Evolutionary conservation across 37 sponge, comb jelly and placozoan species (phyloP).

Genomic region (Geodia barretti): DNA sequence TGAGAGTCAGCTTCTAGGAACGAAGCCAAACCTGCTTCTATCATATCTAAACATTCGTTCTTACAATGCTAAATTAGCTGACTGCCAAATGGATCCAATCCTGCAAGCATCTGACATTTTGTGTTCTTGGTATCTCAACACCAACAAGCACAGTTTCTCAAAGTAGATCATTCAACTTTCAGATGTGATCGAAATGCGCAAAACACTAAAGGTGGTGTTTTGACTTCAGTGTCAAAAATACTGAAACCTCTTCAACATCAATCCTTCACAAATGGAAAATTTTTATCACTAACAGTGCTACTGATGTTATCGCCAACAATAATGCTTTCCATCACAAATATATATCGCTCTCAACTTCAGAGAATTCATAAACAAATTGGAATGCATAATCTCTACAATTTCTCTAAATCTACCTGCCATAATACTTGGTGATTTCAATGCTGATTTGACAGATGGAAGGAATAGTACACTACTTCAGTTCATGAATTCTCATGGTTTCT

Average conservation of each 20-base stretch:
- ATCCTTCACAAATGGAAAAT: neutral
- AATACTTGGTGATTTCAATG: conserved; percentile 39
- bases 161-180: neutral
- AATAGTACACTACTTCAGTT: too few species aligned
- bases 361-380: neutral
- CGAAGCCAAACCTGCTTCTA: conserved; percentile 10
- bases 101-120: too few species aligned
- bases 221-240: neutral
- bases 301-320: neutral
- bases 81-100: too few species aligned
- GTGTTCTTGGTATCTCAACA: too few species aligned
- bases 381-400: neutral
- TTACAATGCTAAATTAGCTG: too few species aligned
- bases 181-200: conserved; percentile 17
- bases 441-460: neutral
- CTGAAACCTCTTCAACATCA: neutral
- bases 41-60: too few species aligned
- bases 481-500: too few species aligned
- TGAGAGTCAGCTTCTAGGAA: conserved; percentile 11
- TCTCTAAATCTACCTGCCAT: neutral
- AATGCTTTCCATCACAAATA: neutral
- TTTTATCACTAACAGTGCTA: conserved; percentile 1
- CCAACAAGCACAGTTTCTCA: too few species aligned
- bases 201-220: conserved; percentile 9
- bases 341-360: conserved; percentile 21